Conservation (phyloP, 2,888 invertebrate genomes). For the Dryobotodes eremita region DNA sequence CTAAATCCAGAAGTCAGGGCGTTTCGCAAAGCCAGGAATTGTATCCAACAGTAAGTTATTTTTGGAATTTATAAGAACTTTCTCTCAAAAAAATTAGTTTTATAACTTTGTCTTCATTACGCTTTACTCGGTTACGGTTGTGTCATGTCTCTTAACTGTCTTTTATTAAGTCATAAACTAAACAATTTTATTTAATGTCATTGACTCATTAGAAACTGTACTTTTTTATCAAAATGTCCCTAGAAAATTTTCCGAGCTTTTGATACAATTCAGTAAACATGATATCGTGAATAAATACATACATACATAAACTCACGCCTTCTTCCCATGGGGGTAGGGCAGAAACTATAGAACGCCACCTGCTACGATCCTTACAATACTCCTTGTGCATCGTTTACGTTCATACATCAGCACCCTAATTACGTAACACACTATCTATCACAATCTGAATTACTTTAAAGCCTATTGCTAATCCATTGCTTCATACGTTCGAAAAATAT, state of each 20-base stretch:
- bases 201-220: neutral
- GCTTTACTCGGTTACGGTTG: slow-evolving; percentile 4
- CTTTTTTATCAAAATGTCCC: neutral
- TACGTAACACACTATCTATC: too few species aligned
- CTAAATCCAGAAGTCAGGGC: slow-evolving; percentile 4
- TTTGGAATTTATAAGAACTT: slow-evolving; percentile 13
- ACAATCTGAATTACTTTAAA: too few species aligned
- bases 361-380: too few species aligned
- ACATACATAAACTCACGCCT: too few species aligned
- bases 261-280: neutral
- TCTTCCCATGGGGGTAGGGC: too few species aligned
- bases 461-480: too few species aligned
- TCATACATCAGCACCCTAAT: too few species aligned
- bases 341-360: too few species aligned
- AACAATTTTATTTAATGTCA: neutral
- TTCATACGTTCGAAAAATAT: too few species aligned
- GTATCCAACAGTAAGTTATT: slow-evolving; percentile 2
- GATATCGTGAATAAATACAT: slow-evolving; percentile 12
- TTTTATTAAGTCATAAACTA: slow-evolving; percentile 13
- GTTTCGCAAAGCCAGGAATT: neutral
- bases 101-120: slow-evolving; percentile 5
- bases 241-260: neutral
- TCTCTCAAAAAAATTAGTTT: neutral
- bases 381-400: too few species aligned
- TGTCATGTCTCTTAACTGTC: slow-evolving; percentile 13